These are phyloP conservation scores for Ctenicera cuprea DNA, from an alignment of 2,888 invertebrate genomes.

Conservation along the genomic window DNA sequence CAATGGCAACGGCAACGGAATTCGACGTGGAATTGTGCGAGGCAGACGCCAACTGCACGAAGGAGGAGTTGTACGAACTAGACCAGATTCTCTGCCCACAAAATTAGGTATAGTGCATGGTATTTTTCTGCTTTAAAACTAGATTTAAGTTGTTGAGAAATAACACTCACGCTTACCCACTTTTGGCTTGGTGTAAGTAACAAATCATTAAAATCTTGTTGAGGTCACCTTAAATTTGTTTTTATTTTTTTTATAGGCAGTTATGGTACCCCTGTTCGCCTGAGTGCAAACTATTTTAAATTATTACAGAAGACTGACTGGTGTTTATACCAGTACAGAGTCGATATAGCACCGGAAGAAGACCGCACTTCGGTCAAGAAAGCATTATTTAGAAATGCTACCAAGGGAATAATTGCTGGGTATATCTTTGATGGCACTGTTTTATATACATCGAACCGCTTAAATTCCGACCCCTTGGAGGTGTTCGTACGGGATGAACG, in stretches of 20 bases:
- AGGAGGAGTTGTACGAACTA: conserved; percentile 72
- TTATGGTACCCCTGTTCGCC: conserved; percentile 72
- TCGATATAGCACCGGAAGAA: conserved; percentile 84
- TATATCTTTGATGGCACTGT: conserved; percentile 87
- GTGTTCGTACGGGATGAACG: conserved; percentile 73
- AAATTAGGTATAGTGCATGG: conserved; percentile 70
- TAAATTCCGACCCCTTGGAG: conserved; percentile 77
- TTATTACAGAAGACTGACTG: conserved; percentile 80
- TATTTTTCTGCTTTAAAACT: no score
- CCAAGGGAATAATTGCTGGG: conserved; percentile 67
- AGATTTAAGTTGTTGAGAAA: no score
- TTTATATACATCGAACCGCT: conserved; percentile 78
- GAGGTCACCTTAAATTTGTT: no score
- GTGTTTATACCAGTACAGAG: conserved; percentile 85
- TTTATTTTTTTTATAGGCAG: conserved; percentile 71
- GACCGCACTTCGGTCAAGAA: conserved; percentile 80
- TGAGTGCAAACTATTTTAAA: conserved; percentile 83
- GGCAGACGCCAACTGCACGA: conserved; percentile 74
- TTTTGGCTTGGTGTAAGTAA: no score
- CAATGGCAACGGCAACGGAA: conserved; percentile 63
- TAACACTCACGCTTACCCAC: no score
- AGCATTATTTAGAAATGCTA: conserved; percentile 73
- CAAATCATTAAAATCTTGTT: no score
- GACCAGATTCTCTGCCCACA: conserved; percentile 61
- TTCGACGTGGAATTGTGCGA: conserved; percentile 74